Percentiles rank a stretch among this genome's conserved stretches.
Evolutionary conservation across 2,888 invertebrate species (phyloP).

Genomic region (Drosophila multiciliata): DNA sequence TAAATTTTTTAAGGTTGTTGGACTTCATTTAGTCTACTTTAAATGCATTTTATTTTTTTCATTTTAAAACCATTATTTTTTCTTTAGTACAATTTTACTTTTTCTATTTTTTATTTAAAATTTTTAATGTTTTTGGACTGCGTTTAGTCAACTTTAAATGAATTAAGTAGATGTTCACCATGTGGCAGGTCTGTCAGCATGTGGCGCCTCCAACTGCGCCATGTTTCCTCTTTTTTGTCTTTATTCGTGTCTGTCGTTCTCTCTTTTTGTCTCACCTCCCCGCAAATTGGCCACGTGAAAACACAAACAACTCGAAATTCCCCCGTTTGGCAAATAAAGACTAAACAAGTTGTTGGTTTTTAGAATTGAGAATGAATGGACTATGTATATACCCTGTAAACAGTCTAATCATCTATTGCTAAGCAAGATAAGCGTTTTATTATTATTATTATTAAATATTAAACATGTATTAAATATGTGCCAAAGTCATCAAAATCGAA

Average conservation of each 20-base stretch:
- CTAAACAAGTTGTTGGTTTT: slow-evolving; percentile 7
- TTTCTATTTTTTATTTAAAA: neutral
- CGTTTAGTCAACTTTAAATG: neutral
- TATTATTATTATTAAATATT: too few species aligned
- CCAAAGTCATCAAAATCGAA: too few species aligned
- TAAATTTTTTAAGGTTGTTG: too few species aligned
- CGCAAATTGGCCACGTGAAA: slow-evolving; percentile 65
- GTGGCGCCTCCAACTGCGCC: slow-evolving; percentile 27
- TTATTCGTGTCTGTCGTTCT: neutral
- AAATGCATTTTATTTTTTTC: neutral
- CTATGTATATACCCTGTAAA: neutral
- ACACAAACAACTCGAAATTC: slow-evolving; percentile 16
- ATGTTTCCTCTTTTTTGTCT: neutral
- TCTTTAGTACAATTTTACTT: neutral
- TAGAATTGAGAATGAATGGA: neutral
- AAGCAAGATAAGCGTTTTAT: neutral
- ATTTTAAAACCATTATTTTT: neutral
- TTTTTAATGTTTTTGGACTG: neutral
- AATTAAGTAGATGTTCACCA: slow-evolving; percentile 14
- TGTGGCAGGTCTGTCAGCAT: slow-evolving; percentile 44
- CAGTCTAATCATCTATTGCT: neutral
- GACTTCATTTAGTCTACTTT: too few species aligned
- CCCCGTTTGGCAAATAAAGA: neutral
- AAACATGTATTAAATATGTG: neutral
- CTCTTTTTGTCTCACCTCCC: slow-evolving; percentile 6